Percentiles rank a stretch among this genome's conserved stretches.
These are phyloP conservation scores for Spisula solida DNA, from an alignment of 2,888 invertebrate species.

Conservation along the genomic window DNA sequence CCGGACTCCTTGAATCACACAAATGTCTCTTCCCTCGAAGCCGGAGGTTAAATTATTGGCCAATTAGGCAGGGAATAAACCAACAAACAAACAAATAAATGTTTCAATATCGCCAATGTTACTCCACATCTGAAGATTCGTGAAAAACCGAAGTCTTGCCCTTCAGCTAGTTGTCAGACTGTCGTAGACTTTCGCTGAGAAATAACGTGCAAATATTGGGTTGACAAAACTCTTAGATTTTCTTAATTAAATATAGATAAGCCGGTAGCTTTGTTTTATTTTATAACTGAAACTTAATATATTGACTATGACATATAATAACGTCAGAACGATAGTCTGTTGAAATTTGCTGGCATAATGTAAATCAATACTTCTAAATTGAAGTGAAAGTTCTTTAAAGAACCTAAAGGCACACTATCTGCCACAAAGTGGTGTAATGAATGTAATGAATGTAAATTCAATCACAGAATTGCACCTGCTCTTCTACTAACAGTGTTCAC, in stretches of 20 bases:
- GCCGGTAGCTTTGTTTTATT: neutral
- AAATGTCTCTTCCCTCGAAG: no score
- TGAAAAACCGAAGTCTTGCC: neutral
- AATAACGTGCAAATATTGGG: neutral
- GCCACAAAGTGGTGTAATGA: conserved; percentile 22
- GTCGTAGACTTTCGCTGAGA: neutral
- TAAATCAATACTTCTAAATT: conserved; percentile 43
- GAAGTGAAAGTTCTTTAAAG: conserved; percentile 22
- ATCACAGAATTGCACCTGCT: conserved; percentile 48
- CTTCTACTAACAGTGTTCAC: conserved; percentile 33
- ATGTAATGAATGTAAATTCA: conserved; percentile 36
- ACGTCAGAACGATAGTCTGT: conserved; percentile 21
- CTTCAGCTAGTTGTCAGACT: neutral
- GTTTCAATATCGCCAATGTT: neutral
- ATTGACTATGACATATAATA: conserved; percentile 23
- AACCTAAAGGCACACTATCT: conserved; percentile 34
- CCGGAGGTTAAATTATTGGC: no score
- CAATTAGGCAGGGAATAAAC: no score
- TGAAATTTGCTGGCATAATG: conserved; percentile 24
- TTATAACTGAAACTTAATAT: conserved; percentile 17
- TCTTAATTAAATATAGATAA: conserved; percentile 28
- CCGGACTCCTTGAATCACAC: no score
- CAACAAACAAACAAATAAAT: neutral
- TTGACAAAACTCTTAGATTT: conserved; percentile 5
- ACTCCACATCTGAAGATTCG: neutral